Conservation (phyloP, 2,797 vertebrate species). For the Ctenochaetus hawaiiensis region DNA sequence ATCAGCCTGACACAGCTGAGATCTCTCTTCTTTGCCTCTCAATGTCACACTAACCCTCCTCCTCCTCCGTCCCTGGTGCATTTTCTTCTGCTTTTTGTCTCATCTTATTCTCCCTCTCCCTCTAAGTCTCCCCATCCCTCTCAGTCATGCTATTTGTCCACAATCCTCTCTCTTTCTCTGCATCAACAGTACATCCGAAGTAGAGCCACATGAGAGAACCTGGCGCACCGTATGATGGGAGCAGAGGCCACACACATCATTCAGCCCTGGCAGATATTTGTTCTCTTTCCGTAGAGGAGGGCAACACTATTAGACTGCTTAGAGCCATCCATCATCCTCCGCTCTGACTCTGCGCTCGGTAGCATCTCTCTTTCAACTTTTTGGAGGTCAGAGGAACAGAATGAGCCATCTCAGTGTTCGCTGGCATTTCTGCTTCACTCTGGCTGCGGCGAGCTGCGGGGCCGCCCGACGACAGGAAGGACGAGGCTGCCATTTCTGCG, state of each 20-base stretch:
- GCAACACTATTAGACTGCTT: slow-evolving; percentile 65
- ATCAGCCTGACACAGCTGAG: slow-evolving; percentile 49
- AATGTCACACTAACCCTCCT: slow-evolving; percentile 68
- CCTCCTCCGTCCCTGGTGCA: slow-evolving; percentile 39
- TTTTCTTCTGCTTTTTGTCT: slow-evolving; percentile 55
- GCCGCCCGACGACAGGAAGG: slow-evolving; percentile 28
- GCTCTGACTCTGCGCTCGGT: slow-evolving; percentile 43
- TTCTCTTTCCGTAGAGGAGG: slow-evolving; percentile 66
- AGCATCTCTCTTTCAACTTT: slow-evolving; percentile 75
- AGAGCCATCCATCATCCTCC: slow-evolving; percentile 70
- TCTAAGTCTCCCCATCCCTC: slow-evolving; percentile 39
- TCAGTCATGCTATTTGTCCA: slow-evolving; percentile 49
- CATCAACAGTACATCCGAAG: slow-evolving; percentile 16
- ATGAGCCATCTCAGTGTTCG: slow-evolving; percentile 68
- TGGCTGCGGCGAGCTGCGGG: slow-evolving; percentile 23
- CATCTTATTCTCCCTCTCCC: slow-evolving; percentile 38
- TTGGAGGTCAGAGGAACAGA: slow-evolving; percentile 76
- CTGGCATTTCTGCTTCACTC: slow-evolving; percentile 72
- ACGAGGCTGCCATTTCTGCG: slow-evolving; percentile 65
- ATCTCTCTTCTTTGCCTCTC: slow-evolving; percentile 60
- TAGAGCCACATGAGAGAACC: slow-evolving; percentile 56
- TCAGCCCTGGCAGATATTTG: slow-evolving; percentile 72
- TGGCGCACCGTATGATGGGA: slow-evolving; percentile 25
- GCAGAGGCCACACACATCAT: slow-evolving; percentile 64
- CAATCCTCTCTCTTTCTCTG: slow-evolving; percentile 26